phyloP scores from a whole-genome alignment of 2,797 vertebrate genomes.

The Spea hammondii region DNA sequence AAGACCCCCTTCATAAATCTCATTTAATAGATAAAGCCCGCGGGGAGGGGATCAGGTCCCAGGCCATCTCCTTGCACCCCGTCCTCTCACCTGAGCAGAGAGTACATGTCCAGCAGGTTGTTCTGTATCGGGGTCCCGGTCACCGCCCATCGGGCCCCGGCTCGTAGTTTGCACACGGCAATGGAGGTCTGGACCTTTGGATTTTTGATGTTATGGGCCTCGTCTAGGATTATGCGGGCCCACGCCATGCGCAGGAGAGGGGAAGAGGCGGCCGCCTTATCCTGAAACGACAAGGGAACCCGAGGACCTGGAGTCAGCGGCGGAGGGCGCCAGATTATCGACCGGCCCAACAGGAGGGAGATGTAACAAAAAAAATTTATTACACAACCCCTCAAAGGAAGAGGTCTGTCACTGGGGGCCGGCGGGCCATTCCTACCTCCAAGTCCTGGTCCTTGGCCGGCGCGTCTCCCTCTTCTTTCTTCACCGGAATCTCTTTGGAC shows the following conservation, averaged over 20 bases:
- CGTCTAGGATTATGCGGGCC: constrained; percentile 87
- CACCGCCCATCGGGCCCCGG: constrained; percentile 87
- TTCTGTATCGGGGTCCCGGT: constrained; percentile 97
- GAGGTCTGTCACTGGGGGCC: too few species aligned
- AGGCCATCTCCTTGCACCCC: neutral
- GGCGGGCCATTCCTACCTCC: constrained; percentile 60
- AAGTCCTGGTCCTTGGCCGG: constrained; percentile 63
- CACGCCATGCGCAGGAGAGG: constrained; percentile 81
- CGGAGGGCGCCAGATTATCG: too few species aligned
- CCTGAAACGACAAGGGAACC: constrained; percentile 49
- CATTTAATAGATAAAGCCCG: neutral
- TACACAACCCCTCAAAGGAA: too few species aligned
- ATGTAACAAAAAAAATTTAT: too few species aligned
- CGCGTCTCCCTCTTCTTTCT: constrained; percentile 73
- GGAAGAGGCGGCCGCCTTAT: constrained; percentile 54
- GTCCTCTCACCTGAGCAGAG: constrained; percentile 83
- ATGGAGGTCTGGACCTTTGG: constrained; percentile 87
- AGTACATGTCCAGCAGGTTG: constrained; percentile 95
- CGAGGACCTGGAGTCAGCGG: too few species aligned
- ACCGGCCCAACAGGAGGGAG: too few species aligned
- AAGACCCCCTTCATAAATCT: too few species aligned
- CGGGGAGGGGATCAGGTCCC: neutral
- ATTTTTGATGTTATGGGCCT: constrained; percentile 94
- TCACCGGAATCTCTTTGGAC: constrained; percentile 82
- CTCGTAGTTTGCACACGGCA: constrained; percentile 84